Evolutionary conservation across 2,888 invertebrate genomes (phyloP).

Genomic region (Mechanitis mazaeus): DNA sequence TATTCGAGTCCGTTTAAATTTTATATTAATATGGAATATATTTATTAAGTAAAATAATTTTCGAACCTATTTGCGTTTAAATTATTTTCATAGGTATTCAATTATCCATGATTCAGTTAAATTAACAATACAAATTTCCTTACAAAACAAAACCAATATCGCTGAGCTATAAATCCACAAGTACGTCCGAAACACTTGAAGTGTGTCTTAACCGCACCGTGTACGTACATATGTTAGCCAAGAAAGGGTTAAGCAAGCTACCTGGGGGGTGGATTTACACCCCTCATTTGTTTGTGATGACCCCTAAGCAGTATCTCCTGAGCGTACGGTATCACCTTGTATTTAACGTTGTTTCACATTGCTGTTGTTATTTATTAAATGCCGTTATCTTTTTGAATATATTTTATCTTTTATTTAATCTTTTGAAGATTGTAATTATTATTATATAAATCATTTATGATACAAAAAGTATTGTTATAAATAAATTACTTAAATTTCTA

Average conservation of each 20-base stretch:
- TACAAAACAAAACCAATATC: conserved; percentile 66
- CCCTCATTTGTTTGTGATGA: conserved; percentile 83
- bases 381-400: neutral
- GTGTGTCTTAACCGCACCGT: conserved; percentile 65
- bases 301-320: conserved; percentile 70
- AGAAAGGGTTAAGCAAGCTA: conserved; percentile 72
- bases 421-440: no score
- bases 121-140: conserved; percentile 10
- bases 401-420: no score
- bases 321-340: conserved; percentile 57
- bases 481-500: no score
- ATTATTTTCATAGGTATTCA: neutral
- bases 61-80: no score
- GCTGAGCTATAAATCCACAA: conserved; percentile 63
- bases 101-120: neutral
- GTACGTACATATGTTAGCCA: conserved; percentile 64
- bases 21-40: no score
- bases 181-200: conserved; percentile 70
- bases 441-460: no score
- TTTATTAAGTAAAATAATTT: no score
- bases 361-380: conserved; percentile 14
- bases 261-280: conserved; percentile 77
- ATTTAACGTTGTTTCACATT: conserved; percentile 50
- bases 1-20: neutral
- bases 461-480: no score